phyloP scores from a whole-genome alignment of 2,113 vertebrate species.

The Petaurus breviceps region DNA sequence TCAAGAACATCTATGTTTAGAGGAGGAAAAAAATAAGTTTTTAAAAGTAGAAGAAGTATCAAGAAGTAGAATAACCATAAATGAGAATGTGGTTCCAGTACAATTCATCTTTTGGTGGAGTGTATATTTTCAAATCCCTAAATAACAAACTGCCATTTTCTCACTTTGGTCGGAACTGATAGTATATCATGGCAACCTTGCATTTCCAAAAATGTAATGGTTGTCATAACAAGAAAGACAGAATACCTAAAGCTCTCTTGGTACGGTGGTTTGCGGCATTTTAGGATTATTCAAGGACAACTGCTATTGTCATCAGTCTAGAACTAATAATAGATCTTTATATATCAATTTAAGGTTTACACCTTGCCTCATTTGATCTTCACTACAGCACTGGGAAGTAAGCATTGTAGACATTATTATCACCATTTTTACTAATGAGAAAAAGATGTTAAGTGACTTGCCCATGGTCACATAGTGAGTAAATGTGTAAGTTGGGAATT shows the following conservation, averaged over 20 bases:
- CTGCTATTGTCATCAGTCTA: background rate
- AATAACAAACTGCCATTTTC: background rate
- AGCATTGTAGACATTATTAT: background rate
- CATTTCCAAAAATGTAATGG: background rate
- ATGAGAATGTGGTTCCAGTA: background rate
- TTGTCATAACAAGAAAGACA: background rate
- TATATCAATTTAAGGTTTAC: background rate
- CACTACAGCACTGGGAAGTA: background rate
- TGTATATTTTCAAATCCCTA: conserved; percentile 5
- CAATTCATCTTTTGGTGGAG: background rate
- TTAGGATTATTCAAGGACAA: background rate
- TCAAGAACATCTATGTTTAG: background rate
- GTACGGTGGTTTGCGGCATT: background rate
- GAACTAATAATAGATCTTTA: background rate
- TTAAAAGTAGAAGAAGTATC: background rate
- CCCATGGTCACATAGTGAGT: background rate
- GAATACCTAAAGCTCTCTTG: background rate
- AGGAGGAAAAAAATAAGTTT: background rate
- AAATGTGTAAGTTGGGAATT: background rate
- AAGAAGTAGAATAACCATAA: background rate
- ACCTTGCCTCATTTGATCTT: background rate
- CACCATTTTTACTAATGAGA: background rate
- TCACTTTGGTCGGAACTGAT: background rate
- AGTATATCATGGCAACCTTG: background rate
- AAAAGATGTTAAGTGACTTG: background rate